These are phyloP conservation scores for Operophtera brumata DNA, from an alignment of 2,888 invertebrate species.

Conservation along the genomic window DNA sequence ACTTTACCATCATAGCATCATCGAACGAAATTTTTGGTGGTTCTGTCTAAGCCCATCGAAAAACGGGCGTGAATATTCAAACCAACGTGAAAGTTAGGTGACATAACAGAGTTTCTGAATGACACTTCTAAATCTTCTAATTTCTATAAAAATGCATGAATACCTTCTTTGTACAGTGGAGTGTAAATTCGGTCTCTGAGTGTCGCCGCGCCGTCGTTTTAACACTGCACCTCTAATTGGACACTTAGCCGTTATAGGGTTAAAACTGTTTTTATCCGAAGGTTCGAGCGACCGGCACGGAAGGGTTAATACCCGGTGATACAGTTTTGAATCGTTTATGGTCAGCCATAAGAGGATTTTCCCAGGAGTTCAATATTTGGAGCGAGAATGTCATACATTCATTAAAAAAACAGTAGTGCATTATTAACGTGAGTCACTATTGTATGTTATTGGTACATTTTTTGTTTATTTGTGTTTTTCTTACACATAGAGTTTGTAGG, in stretches of 20 bases:
- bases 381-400: not conserved
- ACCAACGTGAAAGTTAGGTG: too few relatives aligned
- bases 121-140: conserved; percentile 37
- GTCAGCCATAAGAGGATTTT: conserved; percentile 1
- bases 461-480: too few relatives aligned
- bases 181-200: conserved; percentile 72
- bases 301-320: conserved; percentile 31
- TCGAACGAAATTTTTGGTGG: too few relatives aligned
- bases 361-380: not conserved
- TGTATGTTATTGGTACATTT: too few relatives aligned
- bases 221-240: conserved; percentile 77
- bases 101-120: not conserved
- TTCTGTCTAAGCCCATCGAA: not conserved
- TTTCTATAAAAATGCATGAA: conserved; percentile 60
- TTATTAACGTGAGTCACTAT: too few relatives aligned
- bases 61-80: not conserved
- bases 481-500: too few relatives aligned
- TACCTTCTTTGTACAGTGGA: conserved; percentile 65
- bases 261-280: conserved; percentile 73
- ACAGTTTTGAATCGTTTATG: conserved; percentile 17
- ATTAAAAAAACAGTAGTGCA: too few relatives aligned
- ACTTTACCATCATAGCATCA: too few relatives aligned
- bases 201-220: conserved; percentile 75
- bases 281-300: conserved; percentile 55
- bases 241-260: conserved; percentile 66